Percentiles rank a stretch among this genome's conserved stretches.
Conservation (phyloP, 2,888 invertebrate genomes). For the Torymus aiolomorphi region DNA sequence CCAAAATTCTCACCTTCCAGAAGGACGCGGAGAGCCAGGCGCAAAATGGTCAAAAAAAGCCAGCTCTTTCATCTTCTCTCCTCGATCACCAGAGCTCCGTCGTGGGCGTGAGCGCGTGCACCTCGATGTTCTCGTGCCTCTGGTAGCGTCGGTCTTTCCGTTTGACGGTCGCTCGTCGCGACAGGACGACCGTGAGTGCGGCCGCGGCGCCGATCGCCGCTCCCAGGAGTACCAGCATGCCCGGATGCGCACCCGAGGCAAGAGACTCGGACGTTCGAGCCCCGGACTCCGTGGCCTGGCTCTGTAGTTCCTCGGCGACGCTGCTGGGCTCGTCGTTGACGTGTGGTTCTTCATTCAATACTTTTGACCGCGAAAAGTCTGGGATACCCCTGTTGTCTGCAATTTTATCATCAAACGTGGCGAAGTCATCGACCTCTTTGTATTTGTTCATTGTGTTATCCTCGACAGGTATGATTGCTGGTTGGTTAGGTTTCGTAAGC, state of each 20-base stretch:
- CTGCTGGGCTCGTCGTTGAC: slow-evolving; percentile 60
- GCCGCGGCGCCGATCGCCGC: slow-evolving; percentile 79
- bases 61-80: neutral
- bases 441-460: neutral
- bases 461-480: slow-evolving; percentile 5
- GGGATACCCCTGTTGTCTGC: slow-evolving; percentile 27
- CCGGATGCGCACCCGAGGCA: slow-evolving; percentile 76
- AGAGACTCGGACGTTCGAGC: slow-evolving; percentile 66
- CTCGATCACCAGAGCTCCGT: slow-evolving; percentile 83
- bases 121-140: slow-evolving; percentile 78
- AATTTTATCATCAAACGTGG: slow-evolving; percentile 26
- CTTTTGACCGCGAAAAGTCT: slow-evolving; percentile 48
- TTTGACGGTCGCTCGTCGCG: slow-evolving; percentile 72
- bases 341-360: slow-evolving; percentile 37
- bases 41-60: slow-evolving; percentile 50
- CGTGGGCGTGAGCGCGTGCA: slow-evolving; percentile 79
- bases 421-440: slow-evolving; percentile 15
- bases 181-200: slow-evolving; percentile 76
- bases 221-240: slow-evolving; percentile 78
- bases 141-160: slow-evolving; percentile 69
- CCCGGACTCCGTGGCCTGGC: slow-evolving; percentile 68
- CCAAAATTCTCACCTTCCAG: slow-evolving; percentile 12
- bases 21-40: slow-evolving; percentile 31
- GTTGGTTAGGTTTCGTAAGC: neutral
- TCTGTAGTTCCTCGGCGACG: slow-evolving; percentile 69